Evolutionary conservation across 2,113 vertebrate species (phyloP), one percentile per base, ranked within the genome.

Genomic region (Numida meleagris): DNA sequence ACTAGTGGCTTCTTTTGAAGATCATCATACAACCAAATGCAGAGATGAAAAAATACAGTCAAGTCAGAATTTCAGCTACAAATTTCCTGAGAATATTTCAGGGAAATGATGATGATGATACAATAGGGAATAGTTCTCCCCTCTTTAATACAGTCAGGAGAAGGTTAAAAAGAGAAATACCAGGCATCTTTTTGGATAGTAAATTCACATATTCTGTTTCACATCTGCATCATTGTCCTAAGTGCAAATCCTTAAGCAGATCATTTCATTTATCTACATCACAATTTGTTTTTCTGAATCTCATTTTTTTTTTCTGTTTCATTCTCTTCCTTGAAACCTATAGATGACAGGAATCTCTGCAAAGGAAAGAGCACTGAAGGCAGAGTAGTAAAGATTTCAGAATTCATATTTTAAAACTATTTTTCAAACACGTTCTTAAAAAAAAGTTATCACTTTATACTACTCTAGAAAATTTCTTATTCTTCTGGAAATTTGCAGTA

Each of bases 11-110:
- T 71, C 27, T 55, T 90, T 81, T 88, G 82, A 90, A 90, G 57
- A 65, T 6, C 7, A 0, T 3, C 23, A 7, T 27, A 57, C 0
- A 0, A 78, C 3, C 11, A 86, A 33, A 80, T 31, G 17, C 2
- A 29, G 14, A 75, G 38, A 13, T 21, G 40, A 29, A 55, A 75
- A 58, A 42, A 43, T 59, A 29, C 53, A 6, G 7, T 14, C 48
- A 62, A 8, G 6, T 14, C 45, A 79, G 36, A 53, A 86, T 45
- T 87, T 70, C 5, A 62, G 6, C 61, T 23, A 40, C 12, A 27
- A 71, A 50, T 66, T 91, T 57, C 23, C 27, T 48, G 48, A 57
- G 8, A 5, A 24, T 12, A 5, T 76, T 86, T 46, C 33, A 62
- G 36, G 24, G 40, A 91, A 94, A 91, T 40, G 0, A 0, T 2